Base-by-base conservation (phyloP, 2,113 vertebrate genomes). In the Cyanoderma ruficeps region DNA sequence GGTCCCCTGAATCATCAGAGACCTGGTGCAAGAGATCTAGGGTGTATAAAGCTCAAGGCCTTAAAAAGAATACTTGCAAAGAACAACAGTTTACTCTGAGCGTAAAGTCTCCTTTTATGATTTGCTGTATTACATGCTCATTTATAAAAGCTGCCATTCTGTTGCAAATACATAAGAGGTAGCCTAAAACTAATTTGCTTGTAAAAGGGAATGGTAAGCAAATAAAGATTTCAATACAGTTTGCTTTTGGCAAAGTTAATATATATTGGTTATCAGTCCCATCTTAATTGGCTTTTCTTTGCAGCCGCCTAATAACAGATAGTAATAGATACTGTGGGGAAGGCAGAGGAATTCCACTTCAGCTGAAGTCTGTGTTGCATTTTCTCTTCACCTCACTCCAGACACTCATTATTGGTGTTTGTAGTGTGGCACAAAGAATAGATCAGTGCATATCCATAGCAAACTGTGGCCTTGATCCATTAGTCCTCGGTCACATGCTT, bases 241-340 rank as follows among this genome's bases (percentile, higher is more conserved):
- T 92, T 97, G 31, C 18, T 67, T 71, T 93, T 84, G 75, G 22
- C 10, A 24, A 61, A 76, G 37, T 52, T 71, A 14, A n/a, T 41
- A 3, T 21, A 2, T 72, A 46, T 89, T 96, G 59, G 71, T 96
- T 60, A 41, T 91, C 78, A 70, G 17, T 35, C 64, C 83, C 61
- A 80, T 92, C 90, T 82, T 86, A 67, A 94, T 90, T 81, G 83
- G 55, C 28, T 91, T 60, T 46, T 89, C 63, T 89, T 89, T 95
- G 78, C 68, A 96, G 81, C 67, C 30, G 41, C 37, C 47, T 83
- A 78, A 61, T 91, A 46, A 63, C 13, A 10, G 24, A 31, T 50
- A 53, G 25, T 24, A 55, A 47, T 9, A 47, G 41, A 35, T 68
- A 28, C 9, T 59, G 6, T 82, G 50, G 7, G 33, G 42, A 81